Base-by-base conservation (phyloP, 2,797 vertebrate species). In the Champsocephalus esox region DNA sequence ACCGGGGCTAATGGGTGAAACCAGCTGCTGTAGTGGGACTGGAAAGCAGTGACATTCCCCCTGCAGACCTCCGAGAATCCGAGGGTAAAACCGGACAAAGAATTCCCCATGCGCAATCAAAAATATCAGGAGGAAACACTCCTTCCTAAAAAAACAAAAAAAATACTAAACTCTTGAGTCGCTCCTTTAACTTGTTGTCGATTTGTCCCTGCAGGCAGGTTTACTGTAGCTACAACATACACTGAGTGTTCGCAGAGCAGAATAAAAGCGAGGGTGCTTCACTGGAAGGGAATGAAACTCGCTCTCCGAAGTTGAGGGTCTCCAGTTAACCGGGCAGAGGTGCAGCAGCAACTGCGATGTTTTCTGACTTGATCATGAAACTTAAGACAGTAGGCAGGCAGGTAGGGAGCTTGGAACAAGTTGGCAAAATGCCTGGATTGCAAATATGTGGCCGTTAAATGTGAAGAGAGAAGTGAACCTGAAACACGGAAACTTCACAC, bases 1-100 rank as follows among this genome's bases (percentile, higher is more conserved):
- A 95, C 93, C 94, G 90, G 95, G 96, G 96, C 96, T 96, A 96
- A 96, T 95, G 95, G 96, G 96, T 97, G 96, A 96, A 95, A 87
- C 91, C 95, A 96, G 95, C 94, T 96, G 95, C 92, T 90, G 89
- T 88, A 87, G 82, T 85, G 81, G 91, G 92, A 92, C 92, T 87
- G 88, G 73, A 90, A 85, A 81, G 83, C 74, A 84, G 84, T 79
- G 86, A 86, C 77, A 48, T 77, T 77, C 75, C 70, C 50, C 32
- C 55, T 64, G 82, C 82, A 87, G 68, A 86, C 78, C 73, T 73
- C 81, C 88, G 82, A 63, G 80, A 84, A 83, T 82, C 76, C 68
- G 60, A 50, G 56, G 12, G 58, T 12, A 71, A 77, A 83, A 82
- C 69, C 60, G 84, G 90, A 87, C 86, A 74, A 72, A 88, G 59